These are phyloP conservation scores for Etia nguti DNA, from an alignment of 2,113 vertebrate genomes.

Conservation along the genomic window DNA sequence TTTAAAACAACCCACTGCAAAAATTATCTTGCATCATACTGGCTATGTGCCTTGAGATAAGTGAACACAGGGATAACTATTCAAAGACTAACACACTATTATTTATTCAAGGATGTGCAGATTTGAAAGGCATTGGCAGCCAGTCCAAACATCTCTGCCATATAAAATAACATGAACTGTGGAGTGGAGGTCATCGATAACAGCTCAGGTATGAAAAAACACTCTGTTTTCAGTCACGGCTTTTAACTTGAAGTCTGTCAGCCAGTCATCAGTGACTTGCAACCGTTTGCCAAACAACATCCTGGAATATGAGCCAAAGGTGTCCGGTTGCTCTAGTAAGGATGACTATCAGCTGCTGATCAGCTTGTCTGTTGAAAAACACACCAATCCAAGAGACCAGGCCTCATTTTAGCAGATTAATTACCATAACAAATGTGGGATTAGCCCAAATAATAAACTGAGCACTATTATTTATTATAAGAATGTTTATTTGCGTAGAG, in stretches of 20 bases:
- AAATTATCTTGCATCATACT: background rate
- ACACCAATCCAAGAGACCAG: background rate
- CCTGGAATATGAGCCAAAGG: background rate
- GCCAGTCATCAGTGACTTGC: background rate
- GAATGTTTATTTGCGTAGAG: background rate
- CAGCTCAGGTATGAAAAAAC: background rate
- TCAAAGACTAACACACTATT: background rate
- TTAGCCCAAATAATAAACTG: background rate
- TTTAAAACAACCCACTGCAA: background rate
- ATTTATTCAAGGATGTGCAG: slow-evolving; percentile 14
- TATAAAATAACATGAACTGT: background rate
- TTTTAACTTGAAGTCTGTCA: background rate
- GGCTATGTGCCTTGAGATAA: background rate
- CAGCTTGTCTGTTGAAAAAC: background rate
- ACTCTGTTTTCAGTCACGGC: background rate
- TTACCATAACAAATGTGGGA: background rate
- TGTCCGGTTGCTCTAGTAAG: background rate
- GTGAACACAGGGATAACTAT: background rate
- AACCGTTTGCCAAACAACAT: background rate
- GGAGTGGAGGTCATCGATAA: background rate
- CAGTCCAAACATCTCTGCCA: slow-evolving; percentile 1
- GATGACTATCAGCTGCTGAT: background rate
- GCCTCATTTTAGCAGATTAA: background rate
- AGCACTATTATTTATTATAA: background rate
- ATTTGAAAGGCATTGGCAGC: background rate